Evolutionary conservation across 1,140 invertebrate species (phyloP).

Genomic region (Chlorops oryzae): DNA sequence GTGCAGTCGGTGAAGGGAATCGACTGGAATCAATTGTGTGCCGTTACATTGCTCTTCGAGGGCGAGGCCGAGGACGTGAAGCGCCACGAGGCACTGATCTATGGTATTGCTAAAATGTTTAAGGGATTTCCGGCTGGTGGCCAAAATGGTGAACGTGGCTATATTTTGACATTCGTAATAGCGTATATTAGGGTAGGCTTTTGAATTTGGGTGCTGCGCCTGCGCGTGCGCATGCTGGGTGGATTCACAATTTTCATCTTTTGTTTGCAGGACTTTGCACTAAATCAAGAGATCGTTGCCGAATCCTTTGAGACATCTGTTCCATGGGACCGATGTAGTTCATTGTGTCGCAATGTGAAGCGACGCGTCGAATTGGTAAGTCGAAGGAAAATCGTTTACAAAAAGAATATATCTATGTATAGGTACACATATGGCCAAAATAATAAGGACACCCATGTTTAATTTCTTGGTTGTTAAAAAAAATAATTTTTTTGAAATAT

Average conservation of each 20-base stretch:
- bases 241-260: too few species aligned
- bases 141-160: constrained; percentile 89
- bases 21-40: constrained; percentile 73
- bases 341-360: constrained; percentile 86
- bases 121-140: constrained; percentile 84
- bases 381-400: background rate
- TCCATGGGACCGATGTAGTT: constrained; percentile 85
- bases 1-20: constrained; percentile 88
- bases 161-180: constrained; percentile 96
- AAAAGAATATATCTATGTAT: too few species aligned
- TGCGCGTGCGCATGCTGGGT: background rate
- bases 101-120: constrained; percentile 67
- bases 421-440: too few species aligned
- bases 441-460: too few species aligned
- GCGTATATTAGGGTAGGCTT: constrained; percentile 84
- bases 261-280: constrained; percentile 72
- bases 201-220: background rate
- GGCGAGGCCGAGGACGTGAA: constrained; percentile 68
- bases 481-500: too few species aligned
- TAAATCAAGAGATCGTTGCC: constrained; percentile 82
- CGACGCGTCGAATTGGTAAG: constrained; percentile 56
- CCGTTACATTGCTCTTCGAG: constrained; percentile 91
- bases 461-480: too few species aligned
- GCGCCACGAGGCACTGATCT: constrained; percentile 72
- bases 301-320: constrained; percentile 99